Base-by-base conservation (phyloP, 2,113 vertebrate genomes). In the Xerus inauris region DNA sequence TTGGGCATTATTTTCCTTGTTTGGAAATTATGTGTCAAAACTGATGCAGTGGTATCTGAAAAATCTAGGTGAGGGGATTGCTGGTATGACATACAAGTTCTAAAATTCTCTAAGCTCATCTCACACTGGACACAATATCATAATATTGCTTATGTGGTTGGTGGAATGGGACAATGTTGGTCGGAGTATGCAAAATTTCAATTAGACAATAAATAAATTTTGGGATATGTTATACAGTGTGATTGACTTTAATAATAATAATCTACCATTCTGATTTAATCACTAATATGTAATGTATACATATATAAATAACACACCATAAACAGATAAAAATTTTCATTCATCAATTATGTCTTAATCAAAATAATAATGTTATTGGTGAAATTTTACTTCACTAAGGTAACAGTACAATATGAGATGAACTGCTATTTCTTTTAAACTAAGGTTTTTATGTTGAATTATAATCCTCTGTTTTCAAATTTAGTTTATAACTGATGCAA, bases 1-100 rank as follows among this genome's bases (percentile, higher is more conserved):
- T 49, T 92, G 38, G 51, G 35, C 5, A 40, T 91, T 85, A 4
- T 88, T 96, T 92, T 30, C 45, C 40, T 89, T 86, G 10, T 65
- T 59, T 92, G 77, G 49, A 92, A 94, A 85, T 82, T 65, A 73
- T 73, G 28, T 88, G 12, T 85, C 35, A 91, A 94, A 87, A 87
- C 14, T 62, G 62, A 54, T 72, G 4, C 59, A 69, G 38, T 67
- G 40, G 20, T 49, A 64, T 73, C 32, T 84, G 77, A 90, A 95
- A 94, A 93, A 91, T 80, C 7, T 72, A 84, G 20, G 54, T 35
- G 22, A 96, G 19, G 49, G 17, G 35, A n/a, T 8, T 87, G 40
- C 28, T 85, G 54, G 16, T 57, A 77, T 79, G 49, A 89, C 24
- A 83, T 8, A 17, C 3, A 32, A 14, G 54, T 59, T 76, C 28